Base-by-base conservation (phyloP, 2,888 invertebrate genomes). In the Xestia sexstrigata region DNA sequence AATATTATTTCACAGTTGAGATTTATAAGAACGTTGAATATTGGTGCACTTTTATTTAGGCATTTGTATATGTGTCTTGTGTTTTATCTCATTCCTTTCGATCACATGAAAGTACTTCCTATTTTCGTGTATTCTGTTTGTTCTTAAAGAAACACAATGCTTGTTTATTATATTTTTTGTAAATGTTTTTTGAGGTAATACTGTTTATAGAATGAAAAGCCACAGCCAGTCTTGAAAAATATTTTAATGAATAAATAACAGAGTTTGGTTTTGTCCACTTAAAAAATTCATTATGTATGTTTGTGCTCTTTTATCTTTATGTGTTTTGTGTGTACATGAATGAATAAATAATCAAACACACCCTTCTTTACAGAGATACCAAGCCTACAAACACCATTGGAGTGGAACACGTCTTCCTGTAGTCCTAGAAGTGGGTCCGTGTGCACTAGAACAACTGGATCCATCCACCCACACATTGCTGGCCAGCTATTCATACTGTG, bases 321-420 rank as follows among this genome's bases (percentile, higher is more conserved):
- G 26, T 63, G 15, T 62, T 60, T 20, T 20, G 23, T 23, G 11
- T 15, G 6, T 8, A 17, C 8, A 20, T 58, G 7, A 30, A 60
- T 23, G 23, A 63, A 30, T 39, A 42, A 42, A 15, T 26, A 17
- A 52, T 30, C 20, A 63, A 52, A 7, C 7, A 30, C 15, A 5
- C 39, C 9, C 0, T 9, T 52, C 39, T 74, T 89, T 89, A 42
- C 95, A 98, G 98, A 97, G 98, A 91, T 99, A 98, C 95, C 98
- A 98, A 95, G 99, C 98, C 9, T 99, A 98, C 94, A 99, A 99
- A 95, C 98, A 99, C 92, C 99, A 99, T 91, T 99, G 99, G 99
- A 99, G 99, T 68, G 99, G 99, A 73, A 98, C 98, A 55, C 97
- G 98, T 82, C 97, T 99, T 63, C 99, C 99, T 0, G 97, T 99